These are phyloP conservation scores for Chelmon rostratus DNA, from an alignment of 2,797 vertebrate species.

Conservation along the genomic window DNA sequence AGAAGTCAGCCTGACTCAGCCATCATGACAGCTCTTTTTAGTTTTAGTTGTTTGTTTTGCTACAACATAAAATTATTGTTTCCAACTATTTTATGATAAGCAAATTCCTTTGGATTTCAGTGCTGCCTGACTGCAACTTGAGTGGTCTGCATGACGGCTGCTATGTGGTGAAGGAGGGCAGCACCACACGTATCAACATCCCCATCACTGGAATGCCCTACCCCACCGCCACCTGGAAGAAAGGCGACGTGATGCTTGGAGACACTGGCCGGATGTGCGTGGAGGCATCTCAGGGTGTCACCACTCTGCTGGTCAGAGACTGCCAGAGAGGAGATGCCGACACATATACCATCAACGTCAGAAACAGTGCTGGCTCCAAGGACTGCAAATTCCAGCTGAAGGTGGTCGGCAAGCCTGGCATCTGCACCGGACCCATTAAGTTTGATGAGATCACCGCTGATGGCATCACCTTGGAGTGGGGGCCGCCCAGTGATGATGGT, in stretches of 20 bases:
- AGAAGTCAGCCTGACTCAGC: constrained; percentile 46
- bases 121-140: constrained; percentile 93
- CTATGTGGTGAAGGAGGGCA: constrained; percentile 94
- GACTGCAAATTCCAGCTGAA: constrained; percentile 92
- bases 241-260: constrained; percentile 87
- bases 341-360: constrained; percentile 91
- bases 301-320: constrained; percentile 93
- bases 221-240: constrained; percentile 94
- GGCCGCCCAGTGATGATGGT: constrained; percentile 94
- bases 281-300: constrained; percentile 90
- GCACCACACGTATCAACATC: constrained; percentile 93
- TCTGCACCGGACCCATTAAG: constrained; percentile 94
- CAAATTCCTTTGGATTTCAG: constrained; percentile 79
- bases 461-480: constrained; percentile 96
- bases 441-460: constrained; percentile 99
- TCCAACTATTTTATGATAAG: not conserved
- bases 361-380: constrained; percentile 92
- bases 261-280: constrained; percentile 93
- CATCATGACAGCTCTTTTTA: not conserved
- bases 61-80: not conserved
- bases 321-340: constrained; percentile 95
- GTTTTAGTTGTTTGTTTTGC: not conserved
- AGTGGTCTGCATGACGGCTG: constrained; percentile 91
- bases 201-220: constrained; percentile 92
- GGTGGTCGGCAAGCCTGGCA: constrained; percentile 97